Conservation (phyloP, 2,113 vertebrate genomes). For the Peucedramus taeniatus region DNA sequence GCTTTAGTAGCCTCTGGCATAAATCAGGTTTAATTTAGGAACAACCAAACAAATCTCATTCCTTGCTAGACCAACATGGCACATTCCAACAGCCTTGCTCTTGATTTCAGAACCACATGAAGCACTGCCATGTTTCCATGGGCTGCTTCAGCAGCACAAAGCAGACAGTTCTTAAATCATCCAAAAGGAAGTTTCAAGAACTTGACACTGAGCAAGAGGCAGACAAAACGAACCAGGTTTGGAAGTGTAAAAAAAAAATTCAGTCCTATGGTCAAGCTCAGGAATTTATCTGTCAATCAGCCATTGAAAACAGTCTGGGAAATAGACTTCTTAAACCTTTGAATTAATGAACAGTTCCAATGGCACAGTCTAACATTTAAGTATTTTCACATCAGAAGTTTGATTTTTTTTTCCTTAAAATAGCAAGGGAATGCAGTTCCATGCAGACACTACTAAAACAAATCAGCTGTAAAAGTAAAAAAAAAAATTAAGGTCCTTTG, state of each 20-base stretch:
- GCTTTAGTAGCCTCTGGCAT: neutral
- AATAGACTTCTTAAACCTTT: neutral
- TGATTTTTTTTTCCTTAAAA: neutral
- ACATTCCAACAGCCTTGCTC: neutral
- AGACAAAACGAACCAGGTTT: neutral
- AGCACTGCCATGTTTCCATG: conserved; percentile 27
- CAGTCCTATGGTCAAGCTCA: neutral
- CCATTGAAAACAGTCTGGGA: neutral
- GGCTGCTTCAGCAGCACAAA: neutral
- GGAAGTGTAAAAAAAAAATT: neutral
- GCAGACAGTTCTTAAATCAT: neutral
- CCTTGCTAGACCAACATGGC: neutral
- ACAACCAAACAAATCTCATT: neutral
- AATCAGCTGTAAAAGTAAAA: neutral
- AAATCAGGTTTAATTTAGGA: neutral
- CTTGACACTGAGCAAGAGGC: neutral
- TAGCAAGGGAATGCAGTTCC: neutral
- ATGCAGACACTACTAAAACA: neutral
- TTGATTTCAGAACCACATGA: neutral
- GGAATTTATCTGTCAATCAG: neutral
- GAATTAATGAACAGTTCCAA: neutral
- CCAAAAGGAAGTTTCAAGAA: neutral
- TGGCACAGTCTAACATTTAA: neutral
- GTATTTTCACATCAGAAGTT: conserved; percentile 11
- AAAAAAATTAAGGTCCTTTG: neutral